Percentiles rank a stretch among this genome's conserved stretches.
These are phyloP conservation scores for Gryon sp. DNA, from an alignment of 1,140 invertebrate species.

Conservation along the genomic window DNA sequence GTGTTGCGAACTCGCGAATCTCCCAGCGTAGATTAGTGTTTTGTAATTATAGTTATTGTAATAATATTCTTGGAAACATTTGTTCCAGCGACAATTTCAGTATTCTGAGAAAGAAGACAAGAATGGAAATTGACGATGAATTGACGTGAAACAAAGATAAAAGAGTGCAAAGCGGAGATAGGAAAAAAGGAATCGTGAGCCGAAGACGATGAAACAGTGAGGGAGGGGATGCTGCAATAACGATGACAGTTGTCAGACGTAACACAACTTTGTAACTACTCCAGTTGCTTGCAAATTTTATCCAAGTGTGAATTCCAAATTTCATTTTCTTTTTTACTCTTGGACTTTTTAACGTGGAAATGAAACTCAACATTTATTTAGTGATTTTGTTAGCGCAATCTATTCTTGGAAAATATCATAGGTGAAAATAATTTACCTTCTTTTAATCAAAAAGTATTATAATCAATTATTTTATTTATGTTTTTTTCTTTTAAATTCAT, in stretches of 20 bases:
- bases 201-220: slow-evolving; percentile 28
- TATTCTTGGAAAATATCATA: no score
- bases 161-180: slow-evolving; percentile 51
- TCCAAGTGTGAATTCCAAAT: slow-evolving; percentile 62
- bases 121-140: slow-evolving; percentile 53
- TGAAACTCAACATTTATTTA: no score
- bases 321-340: no score
- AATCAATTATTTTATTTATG: no score
- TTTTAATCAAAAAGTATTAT: no score
- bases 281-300: slow-evolving; percentile 13
- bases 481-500: no score
- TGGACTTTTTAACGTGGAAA: no score
- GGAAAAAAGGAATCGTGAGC: slow-evolving; percentile 61
- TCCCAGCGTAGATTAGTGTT: slow-evolving; percentile 12
- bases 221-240: slow-evolving; percentile 49
- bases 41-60: slow-evolving; percentile 73
- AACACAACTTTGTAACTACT: slow-evolving; percentile 24
- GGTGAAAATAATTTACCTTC: no score
- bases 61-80: slow-evolving; percentile 71
- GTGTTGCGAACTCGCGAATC: background rate
- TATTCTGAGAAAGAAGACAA: slow-evolving; percentile 69
- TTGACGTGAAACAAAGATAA: slow-evolving; percentile 57
- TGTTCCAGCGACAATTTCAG: slow-evolving; percentile 68
- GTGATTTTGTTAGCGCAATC: no score
- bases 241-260: slow-evolving; percentile 41